phyloP scores from a whole-genome alignment of 1,140 invertebrate genomes.

The Coenobita brevimanus region DNA sequence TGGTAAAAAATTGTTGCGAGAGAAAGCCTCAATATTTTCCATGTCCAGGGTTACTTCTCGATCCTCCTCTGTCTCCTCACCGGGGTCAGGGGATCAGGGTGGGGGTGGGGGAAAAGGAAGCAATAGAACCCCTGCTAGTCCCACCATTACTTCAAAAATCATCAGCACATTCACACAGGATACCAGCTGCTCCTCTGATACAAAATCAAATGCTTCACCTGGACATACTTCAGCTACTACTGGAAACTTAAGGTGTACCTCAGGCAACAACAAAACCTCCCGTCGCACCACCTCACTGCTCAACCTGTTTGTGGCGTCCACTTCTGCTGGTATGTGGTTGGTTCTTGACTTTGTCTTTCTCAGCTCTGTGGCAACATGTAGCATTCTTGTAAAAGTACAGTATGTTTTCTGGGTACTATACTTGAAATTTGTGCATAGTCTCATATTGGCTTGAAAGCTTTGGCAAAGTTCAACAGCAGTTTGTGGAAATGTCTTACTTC shows the following conservation, averaged over 20 bases:
- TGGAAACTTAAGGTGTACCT: slow-evolving; percentile 39
- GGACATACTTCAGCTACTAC: slow-evolving; percentile 21
- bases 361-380: slow-evolving; percentile 62
- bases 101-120: slow-evolving; percentile 18
- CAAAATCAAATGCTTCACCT: slow-evolving; percentile 25
- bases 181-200: slow-evolving; percentile 35
- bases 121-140: not conserved
- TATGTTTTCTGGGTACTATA: not conserved
- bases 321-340: slow-evolving; percentile 82
- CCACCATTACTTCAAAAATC: slow-evolving; percentile 76
- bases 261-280: slow-evolving; percentile 58
- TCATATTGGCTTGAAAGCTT: no score
- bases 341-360: slow-evolving; percentile 37
- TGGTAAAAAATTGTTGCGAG: slow-evolving; percentile 71
- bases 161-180: slow-evolving; percentile 51
- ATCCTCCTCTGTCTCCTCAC: slow-evolving; percentile 43
- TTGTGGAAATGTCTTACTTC: no score
- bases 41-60: slow-evolving; percentile 58
- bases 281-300: slow-evolving; percentile 91
- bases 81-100: slow-evolving; percentile 35
- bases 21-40: slow-evolving; percentile 55
- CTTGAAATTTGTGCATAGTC: not conserved
- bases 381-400: slow-evolving; percentile 3
- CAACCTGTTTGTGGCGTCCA: slow-evolving; percentile 95
- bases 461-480: no score